These are phyloP conservation scores for Bos indicus DNA, from an alignment of 2,113 vertebrate genomes.

Conservation along the genomic window DNA sequence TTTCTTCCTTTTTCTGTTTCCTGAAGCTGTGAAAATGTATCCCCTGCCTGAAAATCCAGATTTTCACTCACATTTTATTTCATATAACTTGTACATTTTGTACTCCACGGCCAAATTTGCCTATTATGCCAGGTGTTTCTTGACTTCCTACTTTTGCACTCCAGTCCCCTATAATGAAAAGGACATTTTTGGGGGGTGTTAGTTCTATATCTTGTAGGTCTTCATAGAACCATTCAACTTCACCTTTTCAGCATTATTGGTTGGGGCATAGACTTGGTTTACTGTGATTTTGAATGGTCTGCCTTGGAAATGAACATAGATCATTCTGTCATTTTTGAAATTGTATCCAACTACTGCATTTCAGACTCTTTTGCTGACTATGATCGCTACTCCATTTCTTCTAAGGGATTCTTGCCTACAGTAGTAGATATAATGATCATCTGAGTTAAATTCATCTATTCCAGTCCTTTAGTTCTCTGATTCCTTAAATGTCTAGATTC, in stretches of 20 bases:
- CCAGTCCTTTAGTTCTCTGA: background rate
- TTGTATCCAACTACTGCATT: background rate
- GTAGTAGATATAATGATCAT: background rate
- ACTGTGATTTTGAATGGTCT: background rate
- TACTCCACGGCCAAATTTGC: background rate
- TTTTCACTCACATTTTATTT: background rate
- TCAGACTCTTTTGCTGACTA: background rate
- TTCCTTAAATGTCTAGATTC: background rate
- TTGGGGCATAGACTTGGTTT: fast-evolving
- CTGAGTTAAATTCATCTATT: background rate
- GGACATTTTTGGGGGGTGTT: background rate
- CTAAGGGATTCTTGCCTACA: background rate
- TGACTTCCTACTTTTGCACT: background rate
- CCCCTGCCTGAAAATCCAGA: background rate
- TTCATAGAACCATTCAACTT: background rate
- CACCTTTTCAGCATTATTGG: background rate
- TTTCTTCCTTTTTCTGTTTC: background rate
- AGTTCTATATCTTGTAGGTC: background rate
- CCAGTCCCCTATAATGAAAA: background rate
- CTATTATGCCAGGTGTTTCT: background rate
- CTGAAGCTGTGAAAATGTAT: background rate
- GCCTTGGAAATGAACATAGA: background rate
- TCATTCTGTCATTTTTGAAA: background rate
- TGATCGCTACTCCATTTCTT: background rate
- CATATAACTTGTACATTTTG: background rate